Percentiles rank a stretch among this genome's conserved stretches.
These are phyloP conservation scores for Crepidodera aurea DNA, from an alignment of 2,888 invertebrate genomes.

Conservation along the genomic window DNA sequence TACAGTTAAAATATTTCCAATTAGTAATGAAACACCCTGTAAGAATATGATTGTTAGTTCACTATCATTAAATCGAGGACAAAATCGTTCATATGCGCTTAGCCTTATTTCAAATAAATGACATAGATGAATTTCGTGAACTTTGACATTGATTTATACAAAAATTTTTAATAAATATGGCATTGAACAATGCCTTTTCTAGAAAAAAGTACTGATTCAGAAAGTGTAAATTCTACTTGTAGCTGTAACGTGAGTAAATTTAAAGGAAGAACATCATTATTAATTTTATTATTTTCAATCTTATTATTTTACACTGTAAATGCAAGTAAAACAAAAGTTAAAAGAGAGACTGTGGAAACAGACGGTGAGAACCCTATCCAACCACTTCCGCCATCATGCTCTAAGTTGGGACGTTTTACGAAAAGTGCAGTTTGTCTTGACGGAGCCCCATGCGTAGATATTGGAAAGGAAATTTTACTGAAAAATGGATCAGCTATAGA, in stretches of 20 bases:
- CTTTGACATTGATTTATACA: neutral
- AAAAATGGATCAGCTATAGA: constrained; percentile 84
- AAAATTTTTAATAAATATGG: neutral
- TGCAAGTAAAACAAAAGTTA: neutral
- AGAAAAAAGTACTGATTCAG: neutral
- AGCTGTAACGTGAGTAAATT: neutral
- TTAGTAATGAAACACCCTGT: too few relatives aligned
- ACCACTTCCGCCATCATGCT: neutral
- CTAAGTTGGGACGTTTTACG: neutral
- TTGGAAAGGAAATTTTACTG: constrained; percentile 62
- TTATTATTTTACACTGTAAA: neutral
- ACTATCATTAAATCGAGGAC: too few relatives aligned
- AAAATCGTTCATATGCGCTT: too few relatives aligned
- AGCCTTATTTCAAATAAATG: too few relatives aligned
- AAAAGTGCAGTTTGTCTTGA: neutral
- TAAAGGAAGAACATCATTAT: neutral
- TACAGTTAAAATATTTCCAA: too few relatives aligned
- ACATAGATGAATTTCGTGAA: too few relatives aligned
- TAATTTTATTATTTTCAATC: neutral
- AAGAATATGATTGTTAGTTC: too few relatives aligned
- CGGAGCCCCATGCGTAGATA: neutral
- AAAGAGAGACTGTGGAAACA: neutral
- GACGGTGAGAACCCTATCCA: neutral
- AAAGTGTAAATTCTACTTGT: neutral
- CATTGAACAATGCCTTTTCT: neutral